Evolutionary conservation across 2,797 vertebrate genomes (phyloP), one percentile per base, ranked within the genome.

Genomic region (Sardinella longiceps): DNA sequence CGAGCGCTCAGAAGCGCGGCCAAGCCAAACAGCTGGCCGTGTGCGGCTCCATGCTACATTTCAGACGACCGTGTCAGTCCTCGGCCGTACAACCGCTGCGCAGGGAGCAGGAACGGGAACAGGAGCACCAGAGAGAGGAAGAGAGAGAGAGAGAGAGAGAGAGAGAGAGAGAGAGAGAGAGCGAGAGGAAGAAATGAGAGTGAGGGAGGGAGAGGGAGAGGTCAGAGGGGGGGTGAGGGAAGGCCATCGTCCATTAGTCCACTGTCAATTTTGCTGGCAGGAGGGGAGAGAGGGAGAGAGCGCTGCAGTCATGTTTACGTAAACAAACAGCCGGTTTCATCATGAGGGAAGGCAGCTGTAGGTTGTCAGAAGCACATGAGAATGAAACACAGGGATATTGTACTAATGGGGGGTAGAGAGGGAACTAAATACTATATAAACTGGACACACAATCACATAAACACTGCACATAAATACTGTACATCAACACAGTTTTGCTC

Each of bases 31-130:
- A 77, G 70, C 70, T 77, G 70, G 37, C 70, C 14, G 37, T 77
- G 37, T 77, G 70, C 70, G 70, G 70, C 70, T 77, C 70, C 37
- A 77, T 37, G 70, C 70, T 77, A 77, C 70, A 77, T 77, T 77
- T 77, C 70, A 77, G 70, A 77, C 33, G 37, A 0, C 37, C 37
- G 5, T 77, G 70, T 77, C 70, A 77, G 33, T 7, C 30, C 28
- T 30, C 33, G 70, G 70, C 33, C 20, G 15, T 2, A 37, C 70
- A 2, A n/a, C n/a, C 15, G 63, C 60, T 70, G 30, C 15, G 25
- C 12, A 18, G 20, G 51, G 60, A 63, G 60, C 18, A 7, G 14
- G 66, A 5, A 20, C 14, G 15, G 14, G 60, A 66, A 66, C 10
- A 33, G 12, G 63, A 66, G 60, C 2, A 11, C 33, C 11, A 70